Conservation (phyloP, 2,113 vertebrate genomes). For the Hylia prasina region DNA sequence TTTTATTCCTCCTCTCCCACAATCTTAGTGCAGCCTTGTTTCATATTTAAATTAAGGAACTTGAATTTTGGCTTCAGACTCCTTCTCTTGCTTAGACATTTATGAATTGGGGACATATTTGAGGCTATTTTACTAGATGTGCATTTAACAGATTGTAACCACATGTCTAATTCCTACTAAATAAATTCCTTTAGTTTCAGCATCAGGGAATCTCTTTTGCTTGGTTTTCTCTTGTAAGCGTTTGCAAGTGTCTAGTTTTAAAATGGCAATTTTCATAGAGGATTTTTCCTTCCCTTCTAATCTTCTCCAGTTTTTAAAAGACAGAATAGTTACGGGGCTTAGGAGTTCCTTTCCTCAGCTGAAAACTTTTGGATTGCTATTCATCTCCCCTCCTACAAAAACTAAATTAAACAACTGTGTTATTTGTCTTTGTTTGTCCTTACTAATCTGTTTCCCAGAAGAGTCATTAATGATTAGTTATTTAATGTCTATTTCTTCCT, state of each 20-base stretch:
- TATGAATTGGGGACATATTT: neutral
- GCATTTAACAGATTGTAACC: neutral
- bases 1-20: neutral
- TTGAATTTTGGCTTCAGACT: neutral
- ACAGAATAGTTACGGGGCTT: neutral
- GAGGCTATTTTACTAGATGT: neutral
- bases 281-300: neutral
- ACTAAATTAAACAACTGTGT: neutral
- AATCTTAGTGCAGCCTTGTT: neutral
- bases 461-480: neutral
- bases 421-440: neutral
- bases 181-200: neutral
- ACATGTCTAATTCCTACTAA: neutral
- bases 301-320: conserved; percentile 7
- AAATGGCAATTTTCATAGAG: neutral
- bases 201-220: neutral
- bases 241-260: conserved; percentile 26
- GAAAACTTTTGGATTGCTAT: neutral
- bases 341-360: neutral
- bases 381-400: neutral
- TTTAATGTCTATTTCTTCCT: conserved; percentile 1
- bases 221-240: conserved; percentile 2
- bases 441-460: neutral
- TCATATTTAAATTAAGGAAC: neutral
- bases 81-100: neutral